These are phyloP conservation scores for Marisa cornuarietis DNA, from an alignment of 1,140 invertebrate genomes.

Conservation along the genomic window DNA sequence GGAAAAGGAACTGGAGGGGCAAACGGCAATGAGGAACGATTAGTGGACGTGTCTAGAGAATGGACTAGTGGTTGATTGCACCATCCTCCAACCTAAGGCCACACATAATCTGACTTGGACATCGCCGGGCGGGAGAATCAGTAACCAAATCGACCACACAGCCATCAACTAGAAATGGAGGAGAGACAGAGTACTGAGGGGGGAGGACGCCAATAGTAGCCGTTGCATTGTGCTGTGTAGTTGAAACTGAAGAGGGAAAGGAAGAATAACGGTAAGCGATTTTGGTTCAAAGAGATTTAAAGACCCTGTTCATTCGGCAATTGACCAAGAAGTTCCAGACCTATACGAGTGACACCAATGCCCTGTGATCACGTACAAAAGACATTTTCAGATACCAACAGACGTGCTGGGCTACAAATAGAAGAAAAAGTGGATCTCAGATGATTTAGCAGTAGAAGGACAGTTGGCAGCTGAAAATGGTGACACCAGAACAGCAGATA, in stretches of 20 bases:
- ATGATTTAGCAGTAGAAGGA: neutral
- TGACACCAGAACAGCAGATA: no score
- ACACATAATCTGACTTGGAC: no score
- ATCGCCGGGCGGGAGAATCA: no score
- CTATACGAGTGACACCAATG: neutral
- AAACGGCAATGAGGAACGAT: no score
- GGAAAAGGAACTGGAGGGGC: no score
- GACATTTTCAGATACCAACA: neutral
- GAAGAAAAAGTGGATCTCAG: conserved; percentile 1
- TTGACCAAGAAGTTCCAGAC: neutral
- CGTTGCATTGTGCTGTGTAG: no score
- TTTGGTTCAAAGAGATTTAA: neutral
- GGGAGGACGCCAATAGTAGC: no score
- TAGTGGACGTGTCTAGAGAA: no score
- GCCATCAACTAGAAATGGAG: conserved; percentile 35
- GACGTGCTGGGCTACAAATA: neutral
- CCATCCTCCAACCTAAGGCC: no score
- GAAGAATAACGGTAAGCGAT: neutral
- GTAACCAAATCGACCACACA: no score
- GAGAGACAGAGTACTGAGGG: no score
- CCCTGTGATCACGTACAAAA: neutral
- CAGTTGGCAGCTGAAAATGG: neutral
- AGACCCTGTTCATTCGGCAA: neutral
- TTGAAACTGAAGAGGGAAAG: neutral
- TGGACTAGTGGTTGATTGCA: no score